A percentile compares a stretch with the other conserved stretches of the same genome.
Conservation (phyloP, 1,140 invertebrate species). For the Meloidogyne chitwoodi region DNA sequence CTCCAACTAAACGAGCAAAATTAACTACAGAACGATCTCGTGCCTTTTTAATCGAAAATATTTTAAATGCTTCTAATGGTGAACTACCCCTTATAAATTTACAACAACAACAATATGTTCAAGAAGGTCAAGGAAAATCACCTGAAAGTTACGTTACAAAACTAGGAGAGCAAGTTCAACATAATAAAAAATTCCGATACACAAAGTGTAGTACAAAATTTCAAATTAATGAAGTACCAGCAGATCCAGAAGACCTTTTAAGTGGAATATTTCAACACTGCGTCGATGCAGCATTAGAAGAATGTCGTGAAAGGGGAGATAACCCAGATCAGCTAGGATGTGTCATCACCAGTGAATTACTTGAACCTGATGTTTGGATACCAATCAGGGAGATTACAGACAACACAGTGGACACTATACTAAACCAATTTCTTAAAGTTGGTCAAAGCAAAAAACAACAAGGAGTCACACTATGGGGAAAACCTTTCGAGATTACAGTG, state of each 20-base stretch:
- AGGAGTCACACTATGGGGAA: neutral
- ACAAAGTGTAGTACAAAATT: neutral
- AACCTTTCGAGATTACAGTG: neutral
- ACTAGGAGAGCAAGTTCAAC: neutral
- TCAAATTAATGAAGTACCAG: neutral
- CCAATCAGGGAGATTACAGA: neutral
- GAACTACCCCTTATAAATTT: no score
- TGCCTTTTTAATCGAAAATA: neutral
- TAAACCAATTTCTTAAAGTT: slow-evolving; percentile 1
- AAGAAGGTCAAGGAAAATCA: neutral
- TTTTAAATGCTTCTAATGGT: no score
- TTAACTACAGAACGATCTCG: neutral
- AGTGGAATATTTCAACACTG: neutral
- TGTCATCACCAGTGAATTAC: neutral
- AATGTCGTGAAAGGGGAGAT: neutral
- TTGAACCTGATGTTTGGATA: neutral
- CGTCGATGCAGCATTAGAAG: neutral
- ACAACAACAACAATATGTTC: neutral
- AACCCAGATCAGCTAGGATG: neutral
- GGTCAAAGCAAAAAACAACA: neutral
- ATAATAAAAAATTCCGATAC: neutral
- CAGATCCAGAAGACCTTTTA: neutral
- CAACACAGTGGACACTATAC: neutral
- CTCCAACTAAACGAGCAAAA: neutral
- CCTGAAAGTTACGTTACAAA: neutral